Evolutionary conservation across 2,113 vertebrate genomes (phyloP), one percentile per base, ranked within the genome.

Genomic region (Malurus alboscapulatus): DNA sequence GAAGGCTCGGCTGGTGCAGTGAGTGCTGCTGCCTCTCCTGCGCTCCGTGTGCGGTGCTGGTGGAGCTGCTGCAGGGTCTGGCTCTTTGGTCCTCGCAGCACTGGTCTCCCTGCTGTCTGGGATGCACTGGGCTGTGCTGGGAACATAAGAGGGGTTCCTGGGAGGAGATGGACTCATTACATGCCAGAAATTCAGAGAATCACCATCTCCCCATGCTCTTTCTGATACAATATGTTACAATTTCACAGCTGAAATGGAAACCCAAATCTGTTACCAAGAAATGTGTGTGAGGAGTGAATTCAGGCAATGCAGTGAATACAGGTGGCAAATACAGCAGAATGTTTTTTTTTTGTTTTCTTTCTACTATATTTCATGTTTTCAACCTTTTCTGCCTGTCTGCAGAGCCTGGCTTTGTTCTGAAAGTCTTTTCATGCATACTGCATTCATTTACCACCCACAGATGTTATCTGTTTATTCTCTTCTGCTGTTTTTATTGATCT

Each of bases 31-130:
- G 25, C 65, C 6, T 1, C 2, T 6, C 45, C 42, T 7, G 29
- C 0, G 1, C 53, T 34, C 36, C 1, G 3, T 27, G 32, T 9
- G 13, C 34, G 6, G 40, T 0, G 0, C 21, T 32, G 40, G 21
- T 2, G 16, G 17, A 40, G 80, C n/a, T 58, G 32, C 9, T 11
- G 45, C 66, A 24, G 59, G 27, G 25, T 25, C 38, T 9, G 15
- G 7, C 54, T 44, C 51, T 24, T 15, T 0, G 1, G 17, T 4
- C 29, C 80, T 24, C 14, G 58, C 26, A 27, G 18, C 27, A 2
- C 12, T 13, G n/a, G n/a, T 20, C 15, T 85, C 42, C 12, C 51
- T 45, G 54, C 42, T 45, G 42, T 10, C 67, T 20, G 68, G 50
- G 63, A 14, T 9, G n/a, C 38, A 14, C 24, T 16, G 40, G 20